Base-by-base conservation (phyloP, 2,113 vertebrate genomes). In the Chaetodon trifascialis region DNA sequence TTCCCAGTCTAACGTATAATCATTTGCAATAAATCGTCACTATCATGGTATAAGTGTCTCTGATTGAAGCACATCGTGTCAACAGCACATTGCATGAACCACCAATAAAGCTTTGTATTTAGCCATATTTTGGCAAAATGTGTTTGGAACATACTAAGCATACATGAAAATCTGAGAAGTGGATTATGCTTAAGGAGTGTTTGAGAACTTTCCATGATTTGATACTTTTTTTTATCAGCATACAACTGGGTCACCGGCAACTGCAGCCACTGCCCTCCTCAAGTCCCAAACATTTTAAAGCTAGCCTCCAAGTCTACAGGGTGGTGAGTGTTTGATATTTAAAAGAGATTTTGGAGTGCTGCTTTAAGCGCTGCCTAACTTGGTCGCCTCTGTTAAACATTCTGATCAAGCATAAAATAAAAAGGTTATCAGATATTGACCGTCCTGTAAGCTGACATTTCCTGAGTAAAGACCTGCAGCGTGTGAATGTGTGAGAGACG, bases 361-460 rank as follows among this genome's bases (percentile, higher is more conserved):
- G 80, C 78, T 83, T 69, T 60, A 72, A 78, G 71, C 47, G 40
- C 23, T 6, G 44, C 64, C 63, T 83, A n/a, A 89, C 76, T 70
- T 47, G 67, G 55, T 12, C 44, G 59, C 73, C 11, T 40, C 73
- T 88, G 86, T 82, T 88, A 83, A 85, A 91, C 83, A 91, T 90
- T 88, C 75, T 60, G 84, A 88, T 89, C 83, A 38, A 88, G 77
- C 75, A 44, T 30, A 83, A 69, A 88, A 91, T 76, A 83, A 68
- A 88, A 91, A 92, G 87, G 85, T 89, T 90, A 90, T 86, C 83
- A 86, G 83, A 77, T 90, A 89, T 88, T 86, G 83, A 92, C 54
- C 74, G 72, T 80, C 86, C 66, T 73, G 79, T 74, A 38, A 89
- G 85, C 77, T 92, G 91, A 93, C 91, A 92, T 92, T 93, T 90